These are phyloP conservation scores for Cololabis saira DNA, from an alignment of 2,113 vertebrate species.

Conservation along the genomic window DNA sequence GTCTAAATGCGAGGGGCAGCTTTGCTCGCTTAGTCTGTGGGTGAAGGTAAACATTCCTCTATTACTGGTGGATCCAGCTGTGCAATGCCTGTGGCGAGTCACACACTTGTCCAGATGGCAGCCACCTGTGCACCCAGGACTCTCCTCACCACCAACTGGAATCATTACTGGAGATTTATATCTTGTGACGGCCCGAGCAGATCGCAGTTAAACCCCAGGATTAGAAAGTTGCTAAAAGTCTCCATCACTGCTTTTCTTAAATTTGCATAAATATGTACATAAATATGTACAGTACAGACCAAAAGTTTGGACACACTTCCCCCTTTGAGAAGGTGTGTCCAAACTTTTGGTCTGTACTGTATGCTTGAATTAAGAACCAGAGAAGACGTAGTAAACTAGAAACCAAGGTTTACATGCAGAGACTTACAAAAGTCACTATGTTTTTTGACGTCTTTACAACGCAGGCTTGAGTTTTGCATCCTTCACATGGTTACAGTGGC, in stretches of 20 bases:
- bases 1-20: slow-evolving; percentile 6
- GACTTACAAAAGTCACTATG: not conserved
- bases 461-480: not conserved
- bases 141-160: slow-evolving; percentile 53
- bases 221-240: not conserved
- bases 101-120: slow-evolving; percentile 51
- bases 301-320: no score
- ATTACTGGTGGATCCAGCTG: slow-evolving; percentile 51
- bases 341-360: no score
- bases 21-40: not conserved
- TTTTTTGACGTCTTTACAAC: slow-evolving; percentile 8
- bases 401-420: no score
- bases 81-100: slow-evolving; percentile 27
- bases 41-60: slow-evolving; percentile 38
- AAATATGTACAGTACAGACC: no score
- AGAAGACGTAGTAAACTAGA: not conserved
- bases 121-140: slow-evolving; percentile 58
- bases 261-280: not conserved
- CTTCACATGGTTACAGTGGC: no score
- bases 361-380: not conserved
- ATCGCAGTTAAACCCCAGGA: not conserved
- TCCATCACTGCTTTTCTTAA: slow-evolving; percentile 1
- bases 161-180: slow-evolving; percentile 52
- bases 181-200: slow-evolving; percentile 17
- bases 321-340: no score